Base-by-base conservation (phyloP, 2,888 invertebrate genomes). In the Steinernema hermaphroditum region DNA sequence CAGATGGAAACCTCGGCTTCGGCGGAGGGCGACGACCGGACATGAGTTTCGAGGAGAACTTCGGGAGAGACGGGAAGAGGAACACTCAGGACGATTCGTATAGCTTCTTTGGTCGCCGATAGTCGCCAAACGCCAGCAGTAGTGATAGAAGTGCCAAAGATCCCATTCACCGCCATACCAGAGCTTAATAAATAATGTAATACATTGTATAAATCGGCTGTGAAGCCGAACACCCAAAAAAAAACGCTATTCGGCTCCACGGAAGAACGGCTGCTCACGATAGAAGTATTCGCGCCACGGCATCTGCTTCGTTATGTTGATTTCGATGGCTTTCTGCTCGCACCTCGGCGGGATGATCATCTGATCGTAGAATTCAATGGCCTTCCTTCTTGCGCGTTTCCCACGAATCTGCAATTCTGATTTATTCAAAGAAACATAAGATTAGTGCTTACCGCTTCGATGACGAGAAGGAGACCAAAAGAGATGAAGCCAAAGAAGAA, bases 201-300 rank as follows among this genome's bases (percentile, higher is more conserved):
- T 37, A 37, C 12, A 37, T 37, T n/a, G n/a, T n/a, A n/a, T n/a
- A n/a, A n/a, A n/a, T n/a, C n/a, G n/a, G n/a, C n/a, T n/a, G n/a
- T n/a, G n/a, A n/a, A n/a, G n/a, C n/a, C n/a, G n/a, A n/a, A n/a
- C n/a, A n/a, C n/a, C n/a, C n/a, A n/a, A n/a, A n/a, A n/a, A 46
- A n/a, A 9, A 4, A 4, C 8, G 14, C 16, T 16, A 54, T 4
- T 54, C 54, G 54, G 54, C 54, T 6, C 54, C 54, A 27, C 24
- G 12, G 54, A 54, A 54, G 54, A 54, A 54, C 9, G 54, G 54
- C 54, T 54, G n/a, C 54, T 54, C 54, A 6, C 54, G 54, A 27
- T 54, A 54, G 54, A 54, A 54, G 54, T 54, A 54, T 16, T 54
- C 27, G n/a, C 22, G 14, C 54, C 54, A 54, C 14, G 22, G 22